Evolutionary conservation across 2,888 invertebrate genomes (phyloP).

Genomic region (Andrena hattorfiana): DNA sequence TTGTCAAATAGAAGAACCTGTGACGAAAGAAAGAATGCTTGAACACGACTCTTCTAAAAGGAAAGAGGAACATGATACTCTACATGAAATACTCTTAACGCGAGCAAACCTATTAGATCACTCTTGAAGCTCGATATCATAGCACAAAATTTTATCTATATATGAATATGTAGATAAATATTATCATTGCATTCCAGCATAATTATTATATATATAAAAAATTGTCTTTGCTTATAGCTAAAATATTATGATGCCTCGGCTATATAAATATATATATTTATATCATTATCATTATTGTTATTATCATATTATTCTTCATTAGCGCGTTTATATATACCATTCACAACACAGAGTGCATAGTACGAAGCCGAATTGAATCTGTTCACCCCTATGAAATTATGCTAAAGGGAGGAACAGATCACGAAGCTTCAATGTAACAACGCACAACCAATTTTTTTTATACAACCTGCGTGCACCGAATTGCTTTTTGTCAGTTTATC

Average conservation of each 20-base stretch:
- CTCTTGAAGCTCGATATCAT: conserved; percentile 72
- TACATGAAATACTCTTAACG: conserved; percentile 63
- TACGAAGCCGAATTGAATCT: conserved; percentile 82
- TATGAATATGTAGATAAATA: conserved; percentile 80
- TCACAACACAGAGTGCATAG: conserved; percentile 85
- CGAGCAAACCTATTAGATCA: conserved; percentile 62
- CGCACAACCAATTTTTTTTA: conserved; percentile 83
- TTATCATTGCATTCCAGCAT: conserved; percentile 78
- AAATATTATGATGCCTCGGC: conserved; percentile 84
- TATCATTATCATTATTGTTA: conserved; percentile 76
- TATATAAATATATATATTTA: conserved; percentile 84
- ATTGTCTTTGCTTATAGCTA: conserved; percentile 84
- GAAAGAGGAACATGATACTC: conserved; percentile 66
- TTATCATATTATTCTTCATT: conserved; percentile 73
- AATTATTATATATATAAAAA: conserved; percentile 80
- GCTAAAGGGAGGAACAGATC: conserved; percentile 69
- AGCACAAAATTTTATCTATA: conserved; percentile 75
- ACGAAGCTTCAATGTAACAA: conserved; percentile 81
- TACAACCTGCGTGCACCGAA: conserved; percentile 82
- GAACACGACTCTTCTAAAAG: conserved; percentile 59
- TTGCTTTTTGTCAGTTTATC: conserved; percentile 61
- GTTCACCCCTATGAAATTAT: conserved; percentile 69
- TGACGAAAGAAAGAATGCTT: conserved; percentile 4
- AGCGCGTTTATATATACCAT: conserved; percentile 75
- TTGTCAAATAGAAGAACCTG: not conserved